phyloP scores from a whole-genome alignment of 2,797 vertebrate species.

The Pangasius mekongensis region DNA sequence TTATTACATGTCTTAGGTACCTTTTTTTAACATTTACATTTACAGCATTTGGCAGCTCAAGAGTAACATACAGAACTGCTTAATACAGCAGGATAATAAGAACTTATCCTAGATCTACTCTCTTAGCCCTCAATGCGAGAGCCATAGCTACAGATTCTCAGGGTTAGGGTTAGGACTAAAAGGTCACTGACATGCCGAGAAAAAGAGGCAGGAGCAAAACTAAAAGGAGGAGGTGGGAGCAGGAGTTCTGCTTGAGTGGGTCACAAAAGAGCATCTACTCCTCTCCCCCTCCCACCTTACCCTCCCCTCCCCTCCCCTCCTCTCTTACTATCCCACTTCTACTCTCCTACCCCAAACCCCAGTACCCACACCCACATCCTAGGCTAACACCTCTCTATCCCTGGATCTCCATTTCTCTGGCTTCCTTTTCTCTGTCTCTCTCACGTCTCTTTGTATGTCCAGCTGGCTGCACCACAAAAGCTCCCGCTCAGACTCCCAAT shows the following conservation, averaged over 20 bases:
- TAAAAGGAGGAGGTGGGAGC: constrained; percentile 65
- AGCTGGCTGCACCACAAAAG: constrained; percentile 85
- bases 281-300: constrained; percentile 60
- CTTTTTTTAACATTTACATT: background rate
- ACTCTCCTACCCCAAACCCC: constrained; percentile 59
- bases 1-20: background rate
- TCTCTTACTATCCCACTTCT: constrained; percentile 33
- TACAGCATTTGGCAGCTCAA: background rate
- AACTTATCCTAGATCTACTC: background rate
- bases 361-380: constrained; percentile 69
- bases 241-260: constrained; percentile 82
- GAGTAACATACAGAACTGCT: background rate
- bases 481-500: constrained; percentile 73
- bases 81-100: background rate
- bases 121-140: constrained; percentile 12
- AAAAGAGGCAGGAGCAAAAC: constrained; percentile 60
- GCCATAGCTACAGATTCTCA: constrained; percentile 39
- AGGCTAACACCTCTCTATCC: constrained; percentile 57
- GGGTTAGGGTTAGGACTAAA: constrained; percentile 38
- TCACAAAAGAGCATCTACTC: constrained; percentile 74
- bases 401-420: constrained; percentile 43
- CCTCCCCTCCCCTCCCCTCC: constrained; percentile 31
- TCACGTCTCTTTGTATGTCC: constrained; percentile 82
- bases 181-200: constrained; percentile 48
- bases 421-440: constrained; percentile 63